Base-by-base conservation (phyloP, 2,888 invertebrate genomes). In the Keiferia lycopersicella region DNA sequence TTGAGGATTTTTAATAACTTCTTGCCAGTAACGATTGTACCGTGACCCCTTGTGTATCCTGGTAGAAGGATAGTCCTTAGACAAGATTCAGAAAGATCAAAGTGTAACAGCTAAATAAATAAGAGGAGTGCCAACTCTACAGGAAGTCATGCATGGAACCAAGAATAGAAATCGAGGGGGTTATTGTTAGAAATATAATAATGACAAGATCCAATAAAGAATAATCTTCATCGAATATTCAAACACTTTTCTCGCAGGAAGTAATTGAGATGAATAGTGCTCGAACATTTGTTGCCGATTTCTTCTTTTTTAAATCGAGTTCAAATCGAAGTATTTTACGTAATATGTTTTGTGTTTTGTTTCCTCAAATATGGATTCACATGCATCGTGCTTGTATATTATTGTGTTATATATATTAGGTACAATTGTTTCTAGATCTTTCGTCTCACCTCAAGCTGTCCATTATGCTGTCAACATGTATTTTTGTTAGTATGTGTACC, bases 401-500 rank as follows among this genome's bases (percentile, higher is more conserved):
- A 61, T 65, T 65, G 62, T 62, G 50, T 65, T 63, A n/a, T n/a
- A n/a, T n/a, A n/a, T n/a, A n/a, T 65, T 53, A 60, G 65, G 18
- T 20, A 53, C 51, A 41, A 12, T 62, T 70, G 22, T 62, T 22
- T 69, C n/a, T 63, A 63, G 64, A 41, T 62, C 63, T 64, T 68
- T 69, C 64, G 72, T 81, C 86, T 87, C 86, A 87, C 87, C 87
- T 87, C 81, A 70, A 83, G 81, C 77, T 73, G 80, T 83, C 85
- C 82, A 80, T 76, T 81, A 82, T 75, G 79, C 87, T 87, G 87
- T 83, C 77, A 85, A 86, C 79, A 85, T 84, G 83, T 84, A 78
- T 76, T 66, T 77, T 71, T 72, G 74, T 83, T 78, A 81, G 77
- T 83, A 79, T 73, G 71, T 71, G 69, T 69, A 68, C 56, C 30